These are phyloP conservation scores for Colossoma macropomum DNA, from an alignment of 2,113 vertebrate genomes.

Conservation along the genomic window DNA sequence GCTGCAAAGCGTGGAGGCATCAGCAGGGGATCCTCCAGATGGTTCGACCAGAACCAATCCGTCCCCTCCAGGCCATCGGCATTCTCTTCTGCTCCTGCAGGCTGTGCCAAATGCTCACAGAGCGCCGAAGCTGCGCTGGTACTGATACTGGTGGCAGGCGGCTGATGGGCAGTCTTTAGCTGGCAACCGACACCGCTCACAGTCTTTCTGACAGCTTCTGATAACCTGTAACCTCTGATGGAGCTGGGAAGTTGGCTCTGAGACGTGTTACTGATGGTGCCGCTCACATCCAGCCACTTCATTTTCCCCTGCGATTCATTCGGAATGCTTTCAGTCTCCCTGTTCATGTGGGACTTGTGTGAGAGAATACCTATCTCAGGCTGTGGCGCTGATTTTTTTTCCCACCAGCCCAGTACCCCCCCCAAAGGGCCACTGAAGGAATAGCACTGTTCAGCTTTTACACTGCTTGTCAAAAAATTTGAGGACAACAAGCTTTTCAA, in stretches of 20 bases:
- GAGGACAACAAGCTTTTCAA: too few relatives aligned
- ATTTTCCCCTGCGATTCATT: background rate
- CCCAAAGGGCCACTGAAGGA: too few relatives aligned
- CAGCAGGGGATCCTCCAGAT: slow-evolving; percentile 46
- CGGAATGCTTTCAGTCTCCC: background rate
- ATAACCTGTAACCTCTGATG: slow-evolving; percentile 42
- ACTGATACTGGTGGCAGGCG: slow-evolving; percentile 44
- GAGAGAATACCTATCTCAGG: slow-evolving; percentile 7
- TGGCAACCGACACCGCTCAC: slow-evolving; percentile 1
- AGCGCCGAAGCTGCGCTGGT: background rate
- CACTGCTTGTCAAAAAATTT: too few relatives aligned
- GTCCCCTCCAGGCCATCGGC: slow-evolving; percentile 2
- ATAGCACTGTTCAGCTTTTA: background rate
- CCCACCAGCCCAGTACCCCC: too few relatives aligned
- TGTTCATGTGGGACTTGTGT: background rate
- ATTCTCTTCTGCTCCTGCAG: background rate
- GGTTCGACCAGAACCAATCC: slow-evolving; percentile 41
- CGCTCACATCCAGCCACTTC: slow-evolving; percentile 5
- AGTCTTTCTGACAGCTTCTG: slow-evolving; percentile 34
- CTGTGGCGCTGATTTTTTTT: background rate
- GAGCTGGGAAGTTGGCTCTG: slow-evolving; percentile 16
- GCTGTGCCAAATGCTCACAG: slow-evolving; percentile 7
- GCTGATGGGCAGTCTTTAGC: slow-evolving; percentile 12
- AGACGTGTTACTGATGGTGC: background rate
- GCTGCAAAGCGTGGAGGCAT: slow-evolving; percentile 3